A percentile compares a stretch with the other conserved stretches of the same genome.
These are phyloP conservation scores for Athene noctua DNA, from an alignment of 2,113 vertebrate species.

Conservation along the genomic window DNA sequence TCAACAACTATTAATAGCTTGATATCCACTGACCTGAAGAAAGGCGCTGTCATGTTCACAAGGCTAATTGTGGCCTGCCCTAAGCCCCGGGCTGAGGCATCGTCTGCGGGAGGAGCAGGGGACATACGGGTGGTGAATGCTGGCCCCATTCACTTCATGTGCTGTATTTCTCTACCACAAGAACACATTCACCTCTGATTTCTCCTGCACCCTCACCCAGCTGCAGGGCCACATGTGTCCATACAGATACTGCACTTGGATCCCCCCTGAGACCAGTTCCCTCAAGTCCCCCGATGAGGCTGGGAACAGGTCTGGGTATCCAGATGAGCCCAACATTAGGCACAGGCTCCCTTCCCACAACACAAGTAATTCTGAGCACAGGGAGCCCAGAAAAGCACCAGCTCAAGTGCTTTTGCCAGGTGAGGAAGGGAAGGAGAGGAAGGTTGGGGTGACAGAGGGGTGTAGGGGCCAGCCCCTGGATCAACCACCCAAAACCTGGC, in stretches of 20 bases:
- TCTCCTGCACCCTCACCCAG: background rate
- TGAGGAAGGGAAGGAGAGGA: background rate
- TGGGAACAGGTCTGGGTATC: fast-evolving
- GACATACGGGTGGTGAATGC: fast-evolving
- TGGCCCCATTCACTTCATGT: fast-evolving
- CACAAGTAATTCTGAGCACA: background rate
- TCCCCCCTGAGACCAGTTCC: background rate
- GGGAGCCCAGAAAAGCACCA: background rate
- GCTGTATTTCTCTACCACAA: fast-evolving
- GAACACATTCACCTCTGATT: background rate
- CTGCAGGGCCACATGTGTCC: fast-evolving
- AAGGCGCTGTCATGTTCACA: background rate
- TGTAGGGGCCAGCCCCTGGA: background rate
- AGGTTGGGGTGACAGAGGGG: too few species aligned
- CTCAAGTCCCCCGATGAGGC: background rate
- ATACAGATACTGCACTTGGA: fast-evolving
- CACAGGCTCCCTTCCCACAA: background rate
- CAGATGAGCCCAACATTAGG: fast-evolving
- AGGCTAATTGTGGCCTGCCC: background rate
- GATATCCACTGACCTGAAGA: background rate
- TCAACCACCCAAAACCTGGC: background rate
- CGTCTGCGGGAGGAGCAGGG: background rate
- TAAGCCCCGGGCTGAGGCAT: background rate
- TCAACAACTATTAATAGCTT: background rate
- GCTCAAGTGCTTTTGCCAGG: background rate